Percentiles rank a stretch among this genome's conserved stretches.
Evolutionary conservation across 2,888 invertebrate genomes (phyloP).

Genomic region (Drepanosiphum platanoidis): DNA sequence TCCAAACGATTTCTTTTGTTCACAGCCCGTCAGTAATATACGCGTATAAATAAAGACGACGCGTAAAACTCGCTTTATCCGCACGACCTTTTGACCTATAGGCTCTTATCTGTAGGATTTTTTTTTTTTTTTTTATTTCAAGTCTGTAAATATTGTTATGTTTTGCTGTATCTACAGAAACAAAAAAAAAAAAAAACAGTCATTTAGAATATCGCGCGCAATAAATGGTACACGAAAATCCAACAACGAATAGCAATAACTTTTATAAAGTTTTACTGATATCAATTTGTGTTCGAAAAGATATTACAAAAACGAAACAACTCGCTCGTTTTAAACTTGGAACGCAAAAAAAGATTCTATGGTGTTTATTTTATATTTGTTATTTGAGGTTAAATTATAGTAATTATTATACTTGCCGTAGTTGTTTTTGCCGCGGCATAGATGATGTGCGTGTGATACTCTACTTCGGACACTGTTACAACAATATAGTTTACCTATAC

Average conservation of each 20-base stretch:
- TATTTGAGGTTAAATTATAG: no score
- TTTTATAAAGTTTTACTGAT: neutral
- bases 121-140: neutral
- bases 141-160: neutral
- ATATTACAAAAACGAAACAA: no score
- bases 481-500: no score
- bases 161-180: neutral
- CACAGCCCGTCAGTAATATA: neutral
- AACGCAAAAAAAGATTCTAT: no score
- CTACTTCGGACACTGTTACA: no score
- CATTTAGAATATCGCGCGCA: neutral
- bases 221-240: neutral
- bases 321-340: no score
- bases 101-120: neutral
- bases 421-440: no score
- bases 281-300: no score
- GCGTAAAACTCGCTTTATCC: neutral
- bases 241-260: no score
- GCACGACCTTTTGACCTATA: neutral
- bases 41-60: neutral
- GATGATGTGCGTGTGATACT: no score
- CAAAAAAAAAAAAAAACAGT: neutral
- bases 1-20: constrained; percentile 48
- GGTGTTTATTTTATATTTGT: no score
- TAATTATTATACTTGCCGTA: no score